These are phyloP conservation scores for Circaetus gallicus DNA, from an alignment of 2,113 vertebrate species.

Conservation along the genomic window DNA sequence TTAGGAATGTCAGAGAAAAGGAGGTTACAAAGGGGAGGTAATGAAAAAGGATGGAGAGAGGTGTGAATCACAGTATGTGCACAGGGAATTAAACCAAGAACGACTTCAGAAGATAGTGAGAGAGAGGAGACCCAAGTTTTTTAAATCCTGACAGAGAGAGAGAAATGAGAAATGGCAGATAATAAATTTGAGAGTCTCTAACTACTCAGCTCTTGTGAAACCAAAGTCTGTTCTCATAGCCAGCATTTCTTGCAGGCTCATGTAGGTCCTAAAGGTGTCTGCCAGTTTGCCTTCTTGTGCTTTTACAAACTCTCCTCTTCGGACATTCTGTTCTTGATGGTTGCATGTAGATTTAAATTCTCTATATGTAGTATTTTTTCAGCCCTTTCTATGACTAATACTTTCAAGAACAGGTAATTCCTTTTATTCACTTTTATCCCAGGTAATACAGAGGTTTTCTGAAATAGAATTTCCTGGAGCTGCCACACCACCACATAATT, in stretches of 20 bases:
- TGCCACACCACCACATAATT: background rate
- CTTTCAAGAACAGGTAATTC: background rate
- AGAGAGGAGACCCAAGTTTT: background rate
- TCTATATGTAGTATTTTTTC: background rate
- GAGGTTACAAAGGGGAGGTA: slow-evolving; percentile 14
- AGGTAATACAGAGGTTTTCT: background rate
- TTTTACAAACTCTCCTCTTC: background rate
- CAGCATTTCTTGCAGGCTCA: background rate
- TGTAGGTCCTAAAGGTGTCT: background rate
- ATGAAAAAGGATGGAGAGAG: background rate
- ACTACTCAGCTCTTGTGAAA: background rate
- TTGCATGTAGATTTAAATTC: background rate
- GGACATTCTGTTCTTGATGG: background rate
- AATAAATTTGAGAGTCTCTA: background rate
- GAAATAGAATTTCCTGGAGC: background rate
- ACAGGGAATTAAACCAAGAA: background rate
- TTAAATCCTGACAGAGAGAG: background rate
- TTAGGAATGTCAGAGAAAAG: slow-evolving; percentile 27
- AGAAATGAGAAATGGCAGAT: background rate
- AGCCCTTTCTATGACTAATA: background rate
- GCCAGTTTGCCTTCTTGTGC: background rate
- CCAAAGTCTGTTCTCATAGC: background rate
- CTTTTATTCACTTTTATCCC: background rate
- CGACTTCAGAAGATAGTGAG: background rate
- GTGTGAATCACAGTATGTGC: background rate